phyloP scores from a whole-genome alignment of 2,113 vertebrate species.

The Oryzias javanicus region DNA sequence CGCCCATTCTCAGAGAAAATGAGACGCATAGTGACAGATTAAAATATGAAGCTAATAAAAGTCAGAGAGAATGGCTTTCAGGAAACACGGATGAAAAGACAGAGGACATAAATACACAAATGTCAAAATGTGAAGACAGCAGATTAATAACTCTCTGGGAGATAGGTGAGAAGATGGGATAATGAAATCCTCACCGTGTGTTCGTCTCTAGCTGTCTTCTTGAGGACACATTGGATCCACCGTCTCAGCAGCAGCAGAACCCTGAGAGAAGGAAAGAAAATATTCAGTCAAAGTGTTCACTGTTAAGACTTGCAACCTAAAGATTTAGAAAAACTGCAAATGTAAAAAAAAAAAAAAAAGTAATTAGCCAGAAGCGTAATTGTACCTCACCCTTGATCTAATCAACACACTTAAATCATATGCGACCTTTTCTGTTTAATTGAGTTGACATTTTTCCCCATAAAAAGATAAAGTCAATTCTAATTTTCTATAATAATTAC shows the following conservation, averaged over 20 bases:
- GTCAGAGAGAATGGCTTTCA: not conserved
- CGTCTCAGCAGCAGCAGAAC: slow-evolving; percentile 33
- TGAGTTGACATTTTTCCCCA: slow-evolving; percentile 40
- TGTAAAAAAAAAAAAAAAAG: not conserved
- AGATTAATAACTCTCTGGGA: slow-evolving; percentile 1
- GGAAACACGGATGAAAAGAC: slow-evolving; percentile 15
- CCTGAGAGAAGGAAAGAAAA: slow-evolving; percentile 31
- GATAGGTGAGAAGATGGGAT: slow-evolving; percentile 2
- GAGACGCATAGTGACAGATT: slow-evolving; percentile 20
- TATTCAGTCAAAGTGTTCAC: not conserved
- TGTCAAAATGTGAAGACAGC: not conserved
- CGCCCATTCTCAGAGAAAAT: slow-evolving; percentile 11
- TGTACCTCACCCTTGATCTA: slow-evolving; percentile 38
- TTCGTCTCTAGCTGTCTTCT: slow-evolving; percentile 67
- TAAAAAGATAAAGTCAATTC: slow-evolving; percentile 30
- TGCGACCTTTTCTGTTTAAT: slow-evolving; percentile 54
- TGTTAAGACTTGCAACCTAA: not conserved
- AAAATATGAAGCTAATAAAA: slow-evolving; percentile 26
- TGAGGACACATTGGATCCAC: slow-evolving; percentile 51
- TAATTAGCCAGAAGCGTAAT: slow-evolving; percentile 25
- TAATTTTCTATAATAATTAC: slow-evolving; percentile 7
- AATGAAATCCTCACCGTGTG: slow-evolving; percentile 33
- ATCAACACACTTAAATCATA: slow-evolving; percentile 44
- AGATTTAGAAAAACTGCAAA: slow-evolving; percentile 17
- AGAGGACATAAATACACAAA: slow-evolving; percentile 10